Percentiles rank a stretch among this genome's conserved stretches.
phyloP scores from a whole-genome alignment of 2,797 vertebrate species.

The Melanotaenia pygmaea region DNA sequence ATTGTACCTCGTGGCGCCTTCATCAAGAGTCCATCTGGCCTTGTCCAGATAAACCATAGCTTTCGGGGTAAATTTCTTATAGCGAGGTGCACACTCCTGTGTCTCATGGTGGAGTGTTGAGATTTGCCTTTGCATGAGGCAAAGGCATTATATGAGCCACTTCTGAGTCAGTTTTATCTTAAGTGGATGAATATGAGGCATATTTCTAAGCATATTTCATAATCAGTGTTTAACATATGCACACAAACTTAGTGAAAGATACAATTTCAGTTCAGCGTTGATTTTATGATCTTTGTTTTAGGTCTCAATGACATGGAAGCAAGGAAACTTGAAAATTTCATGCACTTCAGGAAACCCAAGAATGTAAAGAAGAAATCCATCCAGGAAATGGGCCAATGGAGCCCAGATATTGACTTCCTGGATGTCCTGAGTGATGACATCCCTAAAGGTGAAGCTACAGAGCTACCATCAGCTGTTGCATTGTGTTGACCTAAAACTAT shows the following conservation, averaged over 20 bases:
- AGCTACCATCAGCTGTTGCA: not conserved
- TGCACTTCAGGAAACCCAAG: conserved; percentile 87
- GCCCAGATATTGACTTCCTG: conserved; percentile 91
- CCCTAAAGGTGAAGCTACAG: conserved; percentile 84
- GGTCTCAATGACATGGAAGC: conserved; percentile 88
- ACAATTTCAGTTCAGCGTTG: not conserved
- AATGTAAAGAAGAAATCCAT: conserved; percentile 86
- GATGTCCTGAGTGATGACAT: conserved; percentile 90
- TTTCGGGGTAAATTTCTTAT: conserved; percentile 87
- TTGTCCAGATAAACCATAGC: conserved; percentile 86
- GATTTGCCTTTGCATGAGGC: not conserved
- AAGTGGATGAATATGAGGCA: not conserved
- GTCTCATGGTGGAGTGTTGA: not conserved
- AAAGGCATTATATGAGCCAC: not conserved
- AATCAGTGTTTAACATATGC: not conserved
- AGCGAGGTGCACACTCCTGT: not conserved
- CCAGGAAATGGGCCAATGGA: conserved; percentile 86
- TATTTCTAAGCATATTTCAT: not conserved
- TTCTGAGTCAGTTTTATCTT: not conserved
- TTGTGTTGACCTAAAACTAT: not conserved
- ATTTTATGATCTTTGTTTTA: conserved; percentile 48
- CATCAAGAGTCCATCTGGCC: conserved; percentile 84
- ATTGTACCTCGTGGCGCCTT: conserved; percentile 90
- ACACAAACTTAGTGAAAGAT: not conserved
- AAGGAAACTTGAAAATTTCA: conserved; percentile 87